Conservation (phyloP, 2,888 invertebrate species). For the Chrysomela aeneicollis region DNA sequence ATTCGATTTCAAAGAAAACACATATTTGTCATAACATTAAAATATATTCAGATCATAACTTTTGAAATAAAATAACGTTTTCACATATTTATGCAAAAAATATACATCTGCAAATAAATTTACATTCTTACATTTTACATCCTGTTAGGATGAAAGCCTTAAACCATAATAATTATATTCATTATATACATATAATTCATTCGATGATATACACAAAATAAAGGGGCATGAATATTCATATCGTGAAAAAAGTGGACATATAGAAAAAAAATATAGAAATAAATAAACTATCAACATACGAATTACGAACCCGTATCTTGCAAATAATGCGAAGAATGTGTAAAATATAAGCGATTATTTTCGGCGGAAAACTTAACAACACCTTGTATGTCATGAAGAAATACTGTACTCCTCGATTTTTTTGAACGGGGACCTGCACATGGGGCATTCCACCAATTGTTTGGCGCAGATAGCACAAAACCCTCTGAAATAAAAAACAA, state of each 20-base stretch:
- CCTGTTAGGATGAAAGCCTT: constrained; percentile 38
- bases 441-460: constrained; percentile 84
- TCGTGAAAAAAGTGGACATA: constrained; percentile 27
- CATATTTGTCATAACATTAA: constrained; percentile 39
- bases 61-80: constrained; percentile 38
- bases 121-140: constrained; percentile 25
- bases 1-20: constrained; percentile 15
- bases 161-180: constrained; percentile 23
- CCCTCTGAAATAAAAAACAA: constrained; percentile 67
- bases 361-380: constrained; percentile 25
- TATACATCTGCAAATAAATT: constrained; percentile 40
- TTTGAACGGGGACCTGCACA: constrained; percentile 79
- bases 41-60: constrained; percentile 40
- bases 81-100: constrained; percentile 35
- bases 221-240: constrained; percentile 29
- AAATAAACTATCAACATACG: constrained; percentile 39
- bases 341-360: constrained; percentile 37
- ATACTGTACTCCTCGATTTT: constrained; percentile 62
- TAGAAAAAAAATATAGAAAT: constrained; percentile 34
- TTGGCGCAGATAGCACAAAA: constrained; percentile 84
- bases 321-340: constrained; percentile 44
- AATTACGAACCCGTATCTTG: constrained; percentile 42
- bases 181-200: constrained; percentile 38
- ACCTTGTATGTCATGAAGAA: constrained; percentile 55
- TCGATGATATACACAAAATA: constrained; percentile 24